Percentiles rank a stretch among this genome's conserved stretches.
Conservation (phyloP, 2,113 vertebrate species). For the Hypocryptadius cinnamomeus region DNA sequence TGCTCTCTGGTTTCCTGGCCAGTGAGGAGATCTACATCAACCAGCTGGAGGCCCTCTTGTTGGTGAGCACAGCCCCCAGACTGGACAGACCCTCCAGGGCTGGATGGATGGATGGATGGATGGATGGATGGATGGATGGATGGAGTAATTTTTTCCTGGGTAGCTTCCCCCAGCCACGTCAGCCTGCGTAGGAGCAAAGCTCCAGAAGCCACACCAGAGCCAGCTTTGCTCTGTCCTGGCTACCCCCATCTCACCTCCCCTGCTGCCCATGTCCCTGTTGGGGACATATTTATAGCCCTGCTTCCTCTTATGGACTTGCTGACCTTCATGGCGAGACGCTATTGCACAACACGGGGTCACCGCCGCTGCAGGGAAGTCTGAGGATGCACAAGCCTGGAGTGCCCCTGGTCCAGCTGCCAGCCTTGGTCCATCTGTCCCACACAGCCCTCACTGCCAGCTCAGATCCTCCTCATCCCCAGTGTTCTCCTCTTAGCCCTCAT, state of each 20-base stretch:
- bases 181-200: not conserved
- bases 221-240: not conserved
- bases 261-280: not conserved
- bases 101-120: not conserved
- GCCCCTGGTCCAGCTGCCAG: not conserved
- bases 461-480: not conserved
- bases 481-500: not conserved
- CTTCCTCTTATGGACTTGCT: not conserved
- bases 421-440: not conserved
- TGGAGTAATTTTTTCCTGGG: not conserved
- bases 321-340: not conserved
- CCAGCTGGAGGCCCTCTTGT: slow-evolving; percentile 90
- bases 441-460: not conserved
- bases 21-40: slow-evolving; percentile 99
- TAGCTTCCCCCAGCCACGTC: not conserved
- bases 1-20: slow-evolving; percentile 93
- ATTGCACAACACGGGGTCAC: not conserved
- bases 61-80: slow-evolving; percentile 73
- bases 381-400: fast-evolving
- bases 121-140: not conserved
- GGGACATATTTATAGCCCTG: not conserved
- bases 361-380: fast-evolving
- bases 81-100: not conserved
- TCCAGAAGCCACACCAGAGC: not conserved
- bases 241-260: fast-evolving